Evolutionary conservation across 1,140 invertebrate genomes (phyloP).

Genomic region (Mercenaria mercenaria): DNA sequence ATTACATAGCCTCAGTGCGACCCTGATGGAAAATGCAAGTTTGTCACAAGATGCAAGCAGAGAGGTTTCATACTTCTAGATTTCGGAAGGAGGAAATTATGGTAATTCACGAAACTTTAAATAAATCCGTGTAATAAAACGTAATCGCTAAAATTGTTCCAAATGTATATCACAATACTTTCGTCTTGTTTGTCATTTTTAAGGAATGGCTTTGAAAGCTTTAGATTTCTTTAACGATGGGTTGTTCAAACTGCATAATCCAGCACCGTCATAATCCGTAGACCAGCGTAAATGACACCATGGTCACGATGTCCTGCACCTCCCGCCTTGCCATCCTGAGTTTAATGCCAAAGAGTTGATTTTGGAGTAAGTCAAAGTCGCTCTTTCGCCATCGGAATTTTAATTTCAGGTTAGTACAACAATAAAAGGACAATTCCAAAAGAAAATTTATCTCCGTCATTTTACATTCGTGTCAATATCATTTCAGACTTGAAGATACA

Average conservation of each 20-base stretch:
- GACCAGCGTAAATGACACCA: neutral
- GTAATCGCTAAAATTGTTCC: no score
- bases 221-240: neutral
- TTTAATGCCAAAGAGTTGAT: neutral
- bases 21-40: constrained; percentile 25
- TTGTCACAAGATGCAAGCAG: neutral
- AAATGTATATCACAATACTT: no score
- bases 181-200: neutral
- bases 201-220: neutral
- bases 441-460: neutral
- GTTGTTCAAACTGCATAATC: neutral
- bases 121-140: no score
- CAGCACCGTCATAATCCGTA: neutral
- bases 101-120: neutral
- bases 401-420: neutral
- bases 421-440: neutral
- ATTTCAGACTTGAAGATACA: constrained; percentile 19
- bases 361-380: neutral
- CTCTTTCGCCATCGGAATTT: neutral
- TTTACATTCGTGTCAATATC: neutral
- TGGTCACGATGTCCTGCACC: neutral
- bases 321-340: constrained; percentile 4
- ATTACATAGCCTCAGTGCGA: neutral
- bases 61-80: neutral
- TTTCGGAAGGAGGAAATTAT: neutral